Evolutionary conservation across 2,888 invertebrate genomes (phyloP).

Genomic region (Meghimatium bilineatum): DNA sequence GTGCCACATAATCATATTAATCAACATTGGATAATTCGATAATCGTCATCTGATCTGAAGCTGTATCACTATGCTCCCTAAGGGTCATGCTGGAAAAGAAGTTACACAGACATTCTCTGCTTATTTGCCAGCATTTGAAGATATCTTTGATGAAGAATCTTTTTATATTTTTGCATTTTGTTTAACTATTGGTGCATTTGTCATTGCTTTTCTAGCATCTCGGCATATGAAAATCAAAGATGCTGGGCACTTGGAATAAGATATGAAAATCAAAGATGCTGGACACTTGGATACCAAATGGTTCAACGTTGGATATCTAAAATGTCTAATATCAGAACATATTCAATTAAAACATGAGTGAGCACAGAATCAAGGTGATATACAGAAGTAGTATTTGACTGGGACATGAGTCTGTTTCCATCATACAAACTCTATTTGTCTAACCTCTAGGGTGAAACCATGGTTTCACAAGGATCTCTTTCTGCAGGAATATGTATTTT

Average conservation of each 20-base stretch:
- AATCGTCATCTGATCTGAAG: neutral
- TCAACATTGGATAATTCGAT: neutral
- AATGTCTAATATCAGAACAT: too few species aligned
- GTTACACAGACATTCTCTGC: slow-evolving; percentile 88
- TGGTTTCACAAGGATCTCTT: too few species aligned
- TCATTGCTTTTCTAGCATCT: slow-evolving; percentile 84
- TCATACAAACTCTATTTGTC: too few species aligned
- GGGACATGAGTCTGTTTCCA: too few species aligned
- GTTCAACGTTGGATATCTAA: too few species aligned
- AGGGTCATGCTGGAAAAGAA: slow-evolving; percentile 68
- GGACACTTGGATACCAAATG: too few species aligned
- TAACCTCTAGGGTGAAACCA: too few species aligned
- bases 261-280: too few species aligned
- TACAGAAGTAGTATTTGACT: too few species aligned
- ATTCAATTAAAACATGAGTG: too few species aligned
- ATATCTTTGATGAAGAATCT: slow-evolving; percentile 97
- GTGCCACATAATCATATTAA: neutral
- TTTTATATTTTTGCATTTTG: slow-evolving; percentile 88
- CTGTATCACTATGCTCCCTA: slow-evolving; percentile 50
- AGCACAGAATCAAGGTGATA: too few species aligned
- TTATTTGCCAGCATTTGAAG: slow-evolving; percentile 95
- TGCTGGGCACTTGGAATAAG: slow-evolving; percentile 70
- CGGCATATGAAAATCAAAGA: slow-evolving; percentile 71
- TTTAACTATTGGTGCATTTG: slow-evolving; percentile 61
- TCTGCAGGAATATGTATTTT: too few species aligned